phyloP scores from a whole-genome alignment of 2,888 invertebrate genomes.

The Leptodirus hochenwartii region DNA sequence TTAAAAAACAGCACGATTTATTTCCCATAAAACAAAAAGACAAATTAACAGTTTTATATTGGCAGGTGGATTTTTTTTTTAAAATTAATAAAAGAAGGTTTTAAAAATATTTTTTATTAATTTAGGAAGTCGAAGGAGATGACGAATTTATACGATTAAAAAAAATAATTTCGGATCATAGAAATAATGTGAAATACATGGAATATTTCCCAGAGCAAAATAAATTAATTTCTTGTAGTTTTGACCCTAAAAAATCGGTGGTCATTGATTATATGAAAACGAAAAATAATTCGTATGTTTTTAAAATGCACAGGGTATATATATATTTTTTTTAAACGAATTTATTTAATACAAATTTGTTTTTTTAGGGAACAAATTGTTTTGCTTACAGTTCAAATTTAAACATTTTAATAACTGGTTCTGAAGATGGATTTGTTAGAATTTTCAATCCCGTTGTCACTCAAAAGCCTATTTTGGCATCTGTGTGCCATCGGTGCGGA shows the following conservation, averaged over 20 bases:
- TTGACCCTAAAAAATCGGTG: slow-evolving; percentile 32
- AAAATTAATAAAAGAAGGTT: too few species aligned
- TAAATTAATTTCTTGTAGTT: slow-evolving; percentile 35
- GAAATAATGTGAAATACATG: too few species aligned
- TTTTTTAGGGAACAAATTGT: slow-evolving; percentile 35
- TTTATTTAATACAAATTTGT: slow-evolving; percentile 5
- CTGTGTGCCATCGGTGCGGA: slow-evolving; percentile 24
- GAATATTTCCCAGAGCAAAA: slow-evolving; percentile 29
- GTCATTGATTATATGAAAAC: slow-evolving; percentile 29
- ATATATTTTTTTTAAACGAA: slow-evolving; percentile 1
- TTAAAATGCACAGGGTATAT: slow-evolving; percentile 35
- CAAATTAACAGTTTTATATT: slow-evolving; percentile 35
- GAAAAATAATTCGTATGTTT: slow-evolving; percentile 32
- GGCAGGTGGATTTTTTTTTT: slow-evolving; percentile 17
- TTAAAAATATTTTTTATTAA: too few species aligned
- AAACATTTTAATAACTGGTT: slow-evolving; percentile 36
- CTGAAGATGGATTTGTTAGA: slow-evolving; percentile 33
- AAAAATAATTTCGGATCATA: too few species aligned
- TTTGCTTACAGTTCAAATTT: slow-evolving; percentile 32
- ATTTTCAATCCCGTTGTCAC: slow-evolving; percentile 36
- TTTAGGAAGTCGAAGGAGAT: too few species aligned
- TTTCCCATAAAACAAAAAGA: slow-evolving; percentile 34
- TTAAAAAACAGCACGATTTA: slow-evolving; percentile 34
- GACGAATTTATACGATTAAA: too few species aligned
- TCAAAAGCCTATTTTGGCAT: slow-evolving; percentile 22